Evolutionary conservation across 2,888 invertebrate genomes (phyloP).

Genomic region (Cremastobaeus sp.): DNA sequence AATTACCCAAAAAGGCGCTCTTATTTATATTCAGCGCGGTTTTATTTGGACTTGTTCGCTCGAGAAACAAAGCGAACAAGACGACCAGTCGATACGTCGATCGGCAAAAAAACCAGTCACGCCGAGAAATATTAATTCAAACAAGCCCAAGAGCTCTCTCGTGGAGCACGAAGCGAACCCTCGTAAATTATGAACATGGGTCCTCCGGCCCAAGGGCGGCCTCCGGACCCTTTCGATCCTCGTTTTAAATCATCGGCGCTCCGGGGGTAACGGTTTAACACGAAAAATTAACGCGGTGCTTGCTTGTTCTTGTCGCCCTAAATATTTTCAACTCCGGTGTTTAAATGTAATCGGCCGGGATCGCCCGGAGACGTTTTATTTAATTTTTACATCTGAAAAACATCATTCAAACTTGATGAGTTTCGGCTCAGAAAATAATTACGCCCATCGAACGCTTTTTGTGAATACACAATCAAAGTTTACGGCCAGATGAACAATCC

Average conservation of each 20-base stretch:
- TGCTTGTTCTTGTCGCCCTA: slow-evolving; percentile 53
- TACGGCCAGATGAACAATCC: slow-evolving; percentile 30
- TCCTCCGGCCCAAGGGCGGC: slow-evolving; percentile 25
- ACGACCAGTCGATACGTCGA: slow-evolving; percentile 9
- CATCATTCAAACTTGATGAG: slow-evolving; percentile 39
- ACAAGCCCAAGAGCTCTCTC: slow-evolving; percentile 25
- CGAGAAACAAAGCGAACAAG: neutral
- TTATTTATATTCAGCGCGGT: slow-evolving; percentile 1
- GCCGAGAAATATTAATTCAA: slow-evolving; percentile 52
- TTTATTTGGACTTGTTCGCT: neutral
- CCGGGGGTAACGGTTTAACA: slow-evolving; percentile 43
- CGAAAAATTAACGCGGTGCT: slow-evolving; percentile 51
- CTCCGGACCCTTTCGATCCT: slow-evolving; percentile 28
- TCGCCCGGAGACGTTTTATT: slow-evolving; percentile 31
- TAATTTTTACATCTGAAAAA: slow-evolving; percentile 26
- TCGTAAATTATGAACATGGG: slow-evolving; percentile 53
- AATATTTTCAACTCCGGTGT: slow-evolving; percentile 24
- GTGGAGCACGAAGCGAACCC: slow-evolving; percentile 25
- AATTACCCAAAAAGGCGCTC: slow-evolving; percentile 9
- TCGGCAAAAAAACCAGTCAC: slow-evolving; percentile 13
- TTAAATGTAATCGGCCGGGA: slow-evolving; percentile 30
- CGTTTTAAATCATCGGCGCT: slow-evolving; percentile 56
- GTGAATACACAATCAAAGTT: slow-evolving; percentile 32
- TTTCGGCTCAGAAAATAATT: slow-evolving; percentile 23
- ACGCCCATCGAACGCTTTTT: slow-evolving; percentile 27